These are phyloP conservation scores for Sebastes baramenuke DNA, from an alignment of 2,797 vertebrate species.

Conservation along the genomic window DNA sequence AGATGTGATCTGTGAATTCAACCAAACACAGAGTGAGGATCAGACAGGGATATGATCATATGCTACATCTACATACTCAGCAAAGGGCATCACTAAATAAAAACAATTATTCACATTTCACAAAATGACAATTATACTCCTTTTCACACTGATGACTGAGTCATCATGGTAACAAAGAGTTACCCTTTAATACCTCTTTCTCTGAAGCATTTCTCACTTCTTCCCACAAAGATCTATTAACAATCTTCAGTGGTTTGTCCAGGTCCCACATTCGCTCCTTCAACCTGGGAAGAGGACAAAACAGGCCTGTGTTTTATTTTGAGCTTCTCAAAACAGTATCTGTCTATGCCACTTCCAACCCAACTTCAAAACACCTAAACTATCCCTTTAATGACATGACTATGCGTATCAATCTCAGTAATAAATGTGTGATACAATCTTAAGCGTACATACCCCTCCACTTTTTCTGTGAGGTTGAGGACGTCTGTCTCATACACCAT, in stretches of 20 bases:
- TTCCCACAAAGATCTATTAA: conserved; percentile 77
- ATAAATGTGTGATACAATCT: background rate
- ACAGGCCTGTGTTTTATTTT: background rate
- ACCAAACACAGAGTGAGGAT: background rate
- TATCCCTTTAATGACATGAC: no score
- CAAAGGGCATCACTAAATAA: background rate
- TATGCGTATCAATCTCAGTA: background rate
- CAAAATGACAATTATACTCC: background rate
- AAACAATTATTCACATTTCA: background rate
- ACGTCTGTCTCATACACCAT: conserved; percentile 89
- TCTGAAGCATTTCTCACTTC: conserved; percentile 70
- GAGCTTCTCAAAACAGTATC: background rate
- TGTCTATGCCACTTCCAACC: no score
- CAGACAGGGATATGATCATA: background rate
- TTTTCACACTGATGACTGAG: background rate
- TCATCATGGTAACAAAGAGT: background rate
- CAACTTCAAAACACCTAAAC: no score
- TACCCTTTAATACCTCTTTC: conserved; percentile 69
- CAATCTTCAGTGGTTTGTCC: conserved; percentile 69
- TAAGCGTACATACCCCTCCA: conserved; percentile 82
- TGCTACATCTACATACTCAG: background rate
- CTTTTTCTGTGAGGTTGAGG: conserved; percentile 79
- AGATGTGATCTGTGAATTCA: conserved; percentile 66
- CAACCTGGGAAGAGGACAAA: conserved; percentile 63
- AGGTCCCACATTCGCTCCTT: conserved; percentile 74